Percentiles rank a stretch among this genome's conserved stretches.
phyloP scores from a whole-genome alignment of 1,140 invertebrate genomes.

The Propsilocerus akamusi region DNA sequence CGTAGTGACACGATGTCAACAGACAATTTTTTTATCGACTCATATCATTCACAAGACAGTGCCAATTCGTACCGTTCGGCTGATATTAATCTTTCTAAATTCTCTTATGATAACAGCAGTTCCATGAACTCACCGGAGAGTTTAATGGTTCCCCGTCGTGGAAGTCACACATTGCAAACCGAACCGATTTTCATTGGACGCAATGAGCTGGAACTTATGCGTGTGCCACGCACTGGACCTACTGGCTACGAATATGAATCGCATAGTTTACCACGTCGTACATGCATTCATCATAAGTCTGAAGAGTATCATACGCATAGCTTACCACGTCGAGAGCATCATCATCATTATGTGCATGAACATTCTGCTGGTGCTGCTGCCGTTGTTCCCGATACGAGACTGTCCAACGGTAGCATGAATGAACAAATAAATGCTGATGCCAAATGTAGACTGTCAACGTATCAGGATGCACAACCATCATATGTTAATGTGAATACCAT shows the following conservation, averaged over 20 bases:
- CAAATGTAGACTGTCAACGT: neutral
- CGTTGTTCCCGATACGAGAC: neutral
- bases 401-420: neutral
- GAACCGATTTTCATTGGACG: constrained; percentile 7
- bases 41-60: constrained; percentile 6
- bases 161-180: neutral
- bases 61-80: neutral
- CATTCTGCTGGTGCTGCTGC: too few species aligned
- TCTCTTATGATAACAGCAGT: constrained; percentile 5
- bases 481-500: neutral
- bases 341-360: constrained; percentile 12
- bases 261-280: constrained; percentile 18
- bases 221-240: constrained; percentile 15
- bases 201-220: constrained; percentile 10
- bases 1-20: neutral
- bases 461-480: neutral
- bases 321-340: constrained; percentile 12
- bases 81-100: neutral
- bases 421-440: neutral
- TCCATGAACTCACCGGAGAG: neutral
- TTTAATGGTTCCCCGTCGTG: neutral
- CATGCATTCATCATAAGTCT: constrained; percentile 17
- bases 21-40: neutral
- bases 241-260: constrained; percentile 21
- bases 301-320: constrained; percentile 20